Evolutionary conservation across 2,888 invertebrate genomes (phyloP).

Genomic region (Melangyna quadrimaculata): DNA sequence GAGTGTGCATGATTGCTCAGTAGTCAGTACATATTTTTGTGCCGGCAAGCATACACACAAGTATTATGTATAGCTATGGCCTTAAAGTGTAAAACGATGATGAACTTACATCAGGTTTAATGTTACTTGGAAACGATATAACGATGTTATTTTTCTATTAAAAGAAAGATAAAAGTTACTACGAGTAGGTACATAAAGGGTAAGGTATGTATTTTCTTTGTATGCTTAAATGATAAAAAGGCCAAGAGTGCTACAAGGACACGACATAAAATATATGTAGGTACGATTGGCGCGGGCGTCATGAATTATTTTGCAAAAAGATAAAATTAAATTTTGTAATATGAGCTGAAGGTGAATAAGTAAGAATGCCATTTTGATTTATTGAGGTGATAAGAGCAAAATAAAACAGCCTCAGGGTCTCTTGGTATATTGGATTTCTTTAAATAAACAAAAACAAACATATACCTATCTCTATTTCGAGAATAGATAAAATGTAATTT

Average conservation of each 20-base stretch:
- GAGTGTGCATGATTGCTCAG: neutral
- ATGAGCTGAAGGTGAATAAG: slow-evolving; percentile 6
- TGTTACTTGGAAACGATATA: neutral
- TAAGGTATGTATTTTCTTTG: too few relatives aligned
- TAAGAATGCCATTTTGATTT: slow-evolving; percentile 36
- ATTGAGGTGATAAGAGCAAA: slow-evolving; percentile 36
- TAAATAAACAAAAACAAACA: too few relatives aligned
- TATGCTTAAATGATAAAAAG: neutral
- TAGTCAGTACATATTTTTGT: neutral
- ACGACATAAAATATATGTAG: neutral
- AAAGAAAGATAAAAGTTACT: neutral
- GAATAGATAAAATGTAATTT: too few relatives aligned
- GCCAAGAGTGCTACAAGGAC: neutral
- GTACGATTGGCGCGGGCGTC: neutral
- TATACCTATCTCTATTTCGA: too few relatives aligned
- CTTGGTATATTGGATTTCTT: too few relatives aligned
- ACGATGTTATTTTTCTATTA: neutral
- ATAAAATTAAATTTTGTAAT: neutral
- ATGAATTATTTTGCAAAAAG: neutral
- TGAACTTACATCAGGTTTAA: slow-evolving; percentile 8
- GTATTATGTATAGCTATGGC: neutral
- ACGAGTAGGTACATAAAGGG: too few relatives aligned
- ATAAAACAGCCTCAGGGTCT: neutral
- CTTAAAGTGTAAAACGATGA: slow-evolving; percentile 19
- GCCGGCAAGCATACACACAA: too few relatives aligned